phyloP scores from a whole-genome alignment of 2,888 invertebrate species.

The Epsilonema sp. region DNA sequence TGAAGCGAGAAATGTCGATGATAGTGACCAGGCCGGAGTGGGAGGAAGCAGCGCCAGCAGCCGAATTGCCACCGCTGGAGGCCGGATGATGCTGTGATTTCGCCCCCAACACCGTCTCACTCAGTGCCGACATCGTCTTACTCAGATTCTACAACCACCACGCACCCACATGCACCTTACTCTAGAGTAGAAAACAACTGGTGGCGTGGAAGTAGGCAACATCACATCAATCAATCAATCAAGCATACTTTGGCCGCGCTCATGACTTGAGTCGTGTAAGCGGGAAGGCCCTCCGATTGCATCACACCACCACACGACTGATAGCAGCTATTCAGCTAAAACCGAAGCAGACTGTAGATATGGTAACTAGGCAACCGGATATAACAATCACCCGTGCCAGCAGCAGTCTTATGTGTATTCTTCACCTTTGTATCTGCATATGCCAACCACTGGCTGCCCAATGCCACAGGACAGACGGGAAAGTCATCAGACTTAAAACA shows the following conservation, averaged over 20 bases:
- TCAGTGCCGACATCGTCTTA: constrained; percentile 33
- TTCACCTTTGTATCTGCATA: constrained; percentile 18
- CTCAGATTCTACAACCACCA: constrained; percentile 32
- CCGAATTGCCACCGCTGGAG: constrained; percentile 6
- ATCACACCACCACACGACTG: constrained; percentile 34
- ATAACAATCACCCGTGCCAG: no score
- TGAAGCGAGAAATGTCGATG: constrained; percentile 8
- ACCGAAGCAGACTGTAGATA: no score
- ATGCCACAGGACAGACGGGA: constrained; percentile 7
- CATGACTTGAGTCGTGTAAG: constrained; percentile 34
- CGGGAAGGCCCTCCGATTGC: constrained; percentile 28
- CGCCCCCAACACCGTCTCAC: constrained; percentile 32
- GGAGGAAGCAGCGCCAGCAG: constrained; percentile 26
- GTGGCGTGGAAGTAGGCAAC: background rate
- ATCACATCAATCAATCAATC: background rate
- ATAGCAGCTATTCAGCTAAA: constrained; percentile 4
- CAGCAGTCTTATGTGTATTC: no score
- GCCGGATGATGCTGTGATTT: no score
- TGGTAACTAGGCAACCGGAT: no score
- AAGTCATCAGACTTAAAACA: background rate
- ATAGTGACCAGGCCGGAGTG: constrained; percentile 11
- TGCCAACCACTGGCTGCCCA: constrained; percentile 18
- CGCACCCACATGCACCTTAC: no score
- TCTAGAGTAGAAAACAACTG: no score
- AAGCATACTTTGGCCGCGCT: constrained; percentile 35